These are phyloP conservation scores for Porites lutea DNA, from an alignment of 64 coral and sea anemone genomes.

Conservation along the genomic window DNA sequence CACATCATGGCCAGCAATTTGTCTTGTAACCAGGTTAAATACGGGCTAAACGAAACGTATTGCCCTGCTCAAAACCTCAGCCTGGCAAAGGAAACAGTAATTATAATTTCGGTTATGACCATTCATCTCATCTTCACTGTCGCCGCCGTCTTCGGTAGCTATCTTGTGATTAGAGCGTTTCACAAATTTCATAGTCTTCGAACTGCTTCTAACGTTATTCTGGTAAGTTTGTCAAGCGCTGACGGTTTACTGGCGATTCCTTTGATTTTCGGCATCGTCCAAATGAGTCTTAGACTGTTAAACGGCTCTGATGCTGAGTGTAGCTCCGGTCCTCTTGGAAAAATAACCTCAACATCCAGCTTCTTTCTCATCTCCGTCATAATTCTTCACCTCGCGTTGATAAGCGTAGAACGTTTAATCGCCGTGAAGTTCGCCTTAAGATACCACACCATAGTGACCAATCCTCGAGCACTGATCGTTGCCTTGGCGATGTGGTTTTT, in stretches of 20 bases:
- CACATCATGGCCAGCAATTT: no score
- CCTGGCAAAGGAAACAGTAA: no score
- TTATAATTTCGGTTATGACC: no score
- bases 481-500: background rate
- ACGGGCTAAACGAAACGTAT: no score
- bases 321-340: background rate
- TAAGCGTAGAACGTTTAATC: conserved; percentile 1
- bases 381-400: conserved; percentile 5
- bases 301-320: background rate
- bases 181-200: background rate
- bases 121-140: no score
- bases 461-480: background rate
- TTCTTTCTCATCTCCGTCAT: background rate
- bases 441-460: background rate
- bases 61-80: no score
- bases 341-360: background rate
- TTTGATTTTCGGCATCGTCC: background rate
- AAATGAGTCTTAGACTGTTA: background rate
- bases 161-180: background rate
- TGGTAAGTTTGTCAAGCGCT: conserved; percentile 35
- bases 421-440: conserved; percentile 9
- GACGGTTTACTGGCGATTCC: background rate
- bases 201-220: conserved; percentile 28
- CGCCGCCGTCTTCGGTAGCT: background rate
- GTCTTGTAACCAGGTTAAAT: no score